Percentiles rank a stretch among this genome's conserved stretches.
These are phyloP conservation scores for Heterocephalus glaber DNA, from an alignment of 2,113 vertebrate species.

Conservation along the genomic window DNA sequence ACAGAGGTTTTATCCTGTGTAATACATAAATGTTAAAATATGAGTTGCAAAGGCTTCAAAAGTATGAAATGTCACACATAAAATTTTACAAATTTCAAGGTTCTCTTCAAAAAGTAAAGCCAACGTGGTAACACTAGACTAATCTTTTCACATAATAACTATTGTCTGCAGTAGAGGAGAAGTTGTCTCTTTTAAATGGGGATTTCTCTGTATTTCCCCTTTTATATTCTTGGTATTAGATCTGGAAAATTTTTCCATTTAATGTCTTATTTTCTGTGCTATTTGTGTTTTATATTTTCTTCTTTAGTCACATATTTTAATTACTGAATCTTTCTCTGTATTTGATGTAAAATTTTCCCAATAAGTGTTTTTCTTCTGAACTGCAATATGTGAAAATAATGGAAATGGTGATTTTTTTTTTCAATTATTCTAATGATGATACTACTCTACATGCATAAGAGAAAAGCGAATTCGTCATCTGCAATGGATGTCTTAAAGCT, in stretches of 20 bases:
- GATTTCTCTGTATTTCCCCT: neutral
- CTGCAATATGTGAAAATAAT: slow-evolving; percentile 2
- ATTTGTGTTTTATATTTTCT: neutral
- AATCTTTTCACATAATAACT: neutral
- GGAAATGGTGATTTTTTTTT: neutral
- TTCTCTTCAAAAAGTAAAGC: neutral
- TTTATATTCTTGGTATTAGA: neutral
- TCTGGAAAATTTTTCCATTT: neutral
- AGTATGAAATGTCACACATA: neutral
- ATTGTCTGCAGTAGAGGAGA: neutral
- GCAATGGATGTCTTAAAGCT: neutral
- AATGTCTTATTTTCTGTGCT: neutral
- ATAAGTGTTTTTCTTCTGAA: slow-evolving; percentile 20
- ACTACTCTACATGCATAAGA: neutral
- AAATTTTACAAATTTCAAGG: neutral
- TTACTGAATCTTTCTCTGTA: neutral
- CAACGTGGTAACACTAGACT: neutral
- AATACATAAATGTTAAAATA: neutral
- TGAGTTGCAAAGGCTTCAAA: neutral
- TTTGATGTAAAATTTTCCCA: slow-evolving; percentile 24
- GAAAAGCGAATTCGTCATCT: neutral
- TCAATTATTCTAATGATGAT: neutral
- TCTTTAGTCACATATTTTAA: neutral
- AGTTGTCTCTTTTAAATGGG: neutral
- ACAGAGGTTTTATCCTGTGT: neutral